These are phyloP conservation scores for Hucho hucho DNA, from an alignment of 2,113 vertebrate species.

Conservation along the genomic window DNA sequence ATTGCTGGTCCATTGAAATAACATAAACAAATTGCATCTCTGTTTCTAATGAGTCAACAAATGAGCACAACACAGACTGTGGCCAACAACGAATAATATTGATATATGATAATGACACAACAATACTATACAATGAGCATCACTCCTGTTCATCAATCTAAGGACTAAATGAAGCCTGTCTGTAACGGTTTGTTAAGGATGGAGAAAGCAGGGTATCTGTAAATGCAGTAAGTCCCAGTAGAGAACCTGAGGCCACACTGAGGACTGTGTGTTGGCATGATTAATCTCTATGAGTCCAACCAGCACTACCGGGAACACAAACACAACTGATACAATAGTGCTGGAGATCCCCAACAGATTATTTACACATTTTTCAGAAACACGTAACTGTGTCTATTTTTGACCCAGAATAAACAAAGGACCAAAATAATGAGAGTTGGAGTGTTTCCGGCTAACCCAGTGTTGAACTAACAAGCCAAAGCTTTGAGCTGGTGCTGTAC, in stretches of 20 bases:
- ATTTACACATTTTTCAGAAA: slow-evolving; percentile 30
- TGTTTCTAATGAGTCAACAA: background rate
- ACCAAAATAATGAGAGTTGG: slow-evolving; percentile 34
- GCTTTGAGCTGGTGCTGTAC: slow-evolving; percentile 20
- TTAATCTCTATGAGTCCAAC: background rate
- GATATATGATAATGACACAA: slow-evolving; percentile 2
- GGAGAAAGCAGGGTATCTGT: background rate
- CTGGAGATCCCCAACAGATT: slow-evolving; percentile 12
- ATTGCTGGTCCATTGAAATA: background rate
- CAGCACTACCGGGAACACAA: background rate
- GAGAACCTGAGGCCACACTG: too few species aligned
- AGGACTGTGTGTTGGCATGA: background rate
- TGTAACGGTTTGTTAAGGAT: background rate
- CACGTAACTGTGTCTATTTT: slow-evolving; percentile 5
- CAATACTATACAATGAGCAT: background rate
- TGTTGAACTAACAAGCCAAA: slow-evolving; percentile 36
- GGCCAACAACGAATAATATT: background rate
- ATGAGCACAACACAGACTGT: background rate
- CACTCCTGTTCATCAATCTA: slow-evolving; percentile 10
- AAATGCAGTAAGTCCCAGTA: too few species aligned
- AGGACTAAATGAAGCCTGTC: background rate
- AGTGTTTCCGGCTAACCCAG: slow-evolving; percentile 8
- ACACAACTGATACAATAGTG: slow-evolving; percentile 3
- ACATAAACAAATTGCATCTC: background rate
- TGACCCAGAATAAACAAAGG: slow-evolving; percentile 34